phyloP scores from a whole-genome alignment of 30 jellyfish, hydroid and myxozoan species.

The Mastigias papua region DNA sequence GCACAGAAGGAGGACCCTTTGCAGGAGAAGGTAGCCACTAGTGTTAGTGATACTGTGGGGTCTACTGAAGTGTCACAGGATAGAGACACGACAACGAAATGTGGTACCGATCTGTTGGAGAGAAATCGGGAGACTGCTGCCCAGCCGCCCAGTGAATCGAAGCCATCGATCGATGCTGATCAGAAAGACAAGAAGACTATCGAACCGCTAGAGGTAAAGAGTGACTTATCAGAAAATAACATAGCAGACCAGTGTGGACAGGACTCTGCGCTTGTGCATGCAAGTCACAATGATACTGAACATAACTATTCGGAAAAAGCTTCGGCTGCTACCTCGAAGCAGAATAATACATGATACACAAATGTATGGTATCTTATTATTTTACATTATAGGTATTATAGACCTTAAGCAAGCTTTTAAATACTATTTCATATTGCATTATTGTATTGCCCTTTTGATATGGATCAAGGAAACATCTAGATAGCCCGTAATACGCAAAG shows the following conservation, averaged over 20 bases:
- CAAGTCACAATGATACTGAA: conserved; percentile 21
- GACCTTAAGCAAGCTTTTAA: conserved; percentile 54
- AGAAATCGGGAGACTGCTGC: neutral
- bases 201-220: neutral
- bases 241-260: neutral
- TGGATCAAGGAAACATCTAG: conserved; percentile 42
- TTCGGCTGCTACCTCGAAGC: conserved; percentile 28
- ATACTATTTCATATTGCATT: conserved; percentile 34
- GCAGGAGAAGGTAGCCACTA: neutral
- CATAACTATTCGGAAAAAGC: conserved; percentile 1
- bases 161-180: neutral
- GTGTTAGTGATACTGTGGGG: neutral
- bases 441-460: conserved; percentile 53
- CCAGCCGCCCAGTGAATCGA: neutral
- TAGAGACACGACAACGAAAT: neutral
- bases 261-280: neutral
- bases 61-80: neutral
- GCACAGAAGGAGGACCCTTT: neutral
- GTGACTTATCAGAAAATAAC: neutral
- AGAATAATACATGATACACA: conserved; percentile 44
- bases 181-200: neutral
- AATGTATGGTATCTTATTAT: conserved; percentile 18
- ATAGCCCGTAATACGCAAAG: conserved; percentile 60
- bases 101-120: neutral
- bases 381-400: conserved; percentile 48